Evolutionary conservation across 1,140 invertebrate genomes (phyloP).

Genomic region (Galendromus occidentalis): DNA sequence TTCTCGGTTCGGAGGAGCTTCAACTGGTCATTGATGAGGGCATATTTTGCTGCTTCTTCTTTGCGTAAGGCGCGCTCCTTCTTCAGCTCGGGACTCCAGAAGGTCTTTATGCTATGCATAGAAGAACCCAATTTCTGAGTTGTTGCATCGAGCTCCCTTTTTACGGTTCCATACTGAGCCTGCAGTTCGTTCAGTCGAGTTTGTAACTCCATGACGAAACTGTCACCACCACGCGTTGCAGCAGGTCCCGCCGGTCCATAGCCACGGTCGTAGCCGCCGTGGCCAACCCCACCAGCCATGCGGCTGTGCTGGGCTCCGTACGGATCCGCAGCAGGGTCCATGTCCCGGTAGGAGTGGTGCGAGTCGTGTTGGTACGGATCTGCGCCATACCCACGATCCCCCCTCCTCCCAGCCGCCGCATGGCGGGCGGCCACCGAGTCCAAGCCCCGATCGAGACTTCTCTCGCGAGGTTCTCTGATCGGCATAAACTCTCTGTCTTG

Average conservation of each 20-base stretch:
- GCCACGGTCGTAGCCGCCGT: slow-evolving; percentile 10
- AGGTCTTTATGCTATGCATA: slow-evolving; percentile 98
- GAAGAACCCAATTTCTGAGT: slow-evolving; percentile 94
- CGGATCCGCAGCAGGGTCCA: slow-evolving; percentile 19
- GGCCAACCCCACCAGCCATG: background rate
- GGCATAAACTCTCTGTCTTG: slow-evolving; percentile 58
- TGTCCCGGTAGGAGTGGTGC: slow-evolving; percentile 17
- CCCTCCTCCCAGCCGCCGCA: slow-evolving; percentile 17
- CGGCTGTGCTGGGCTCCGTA: slow-evolving; percentile 21
- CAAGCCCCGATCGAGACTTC: slow-evolving; percentile 24
- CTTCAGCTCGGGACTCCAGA: slow-evolving; percentile 98
- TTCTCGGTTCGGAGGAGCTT: slow-evolving; percentile 89
- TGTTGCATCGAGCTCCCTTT: slow-evolving; percentile 85
- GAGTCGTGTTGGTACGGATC: slow-evolving; percentile 17
- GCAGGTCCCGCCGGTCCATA: slow-evolving; percentile 11
- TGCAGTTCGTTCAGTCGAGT: slow-evolving; percentile 84
- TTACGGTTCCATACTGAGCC: slow-evolving; percentile 81
- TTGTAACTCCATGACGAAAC: slow-evolving; percentile 63
- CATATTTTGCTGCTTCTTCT: slow-evolving; percentile 92
- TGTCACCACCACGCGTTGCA: slow-evolving; percentile 15
- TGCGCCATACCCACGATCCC: slow-evolving; percentile 35
- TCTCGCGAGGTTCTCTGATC: slow-evolving; percentile 42
- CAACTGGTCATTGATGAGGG: slow-evolving; percentile 85
- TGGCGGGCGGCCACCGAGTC: slow-evolving; percentile 16
- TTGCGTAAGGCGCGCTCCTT: slow-evolving; percentile 87